Evolutionary conservation across 2,888 invertebrate genomes (phyloP).

Genomic region (Lasioglossum zephyrum): DNA sequence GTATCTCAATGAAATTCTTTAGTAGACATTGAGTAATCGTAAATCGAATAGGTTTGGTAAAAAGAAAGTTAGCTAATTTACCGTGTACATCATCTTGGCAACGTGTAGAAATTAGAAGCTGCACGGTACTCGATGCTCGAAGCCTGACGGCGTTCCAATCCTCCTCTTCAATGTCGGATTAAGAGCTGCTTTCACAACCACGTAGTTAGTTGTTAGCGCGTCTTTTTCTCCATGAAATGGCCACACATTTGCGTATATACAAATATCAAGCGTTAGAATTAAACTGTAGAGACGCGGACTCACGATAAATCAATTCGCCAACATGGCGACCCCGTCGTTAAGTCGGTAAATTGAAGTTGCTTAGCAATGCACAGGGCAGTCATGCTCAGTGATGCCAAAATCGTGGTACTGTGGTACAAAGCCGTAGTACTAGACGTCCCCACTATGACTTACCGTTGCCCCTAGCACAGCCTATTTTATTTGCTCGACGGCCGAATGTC

Average conservation of each 20-base stretch:
- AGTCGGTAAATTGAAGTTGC: slow-evolving; percentile 45
- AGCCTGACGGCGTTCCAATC: slow-evolving; percentile 44
- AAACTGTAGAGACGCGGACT: slow-evolving; percentile 43
- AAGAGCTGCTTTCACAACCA: neutral
- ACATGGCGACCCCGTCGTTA: slow-evolving; percentile 67
- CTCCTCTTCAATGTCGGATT: neutral
- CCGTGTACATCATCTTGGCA: slow-evolving; percentile 85
- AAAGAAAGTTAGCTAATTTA: slow-evolving; percentile 73
- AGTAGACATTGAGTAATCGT: too few relatives aligned
- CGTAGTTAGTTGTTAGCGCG: neutral
- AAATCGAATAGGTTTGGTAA: neutral
- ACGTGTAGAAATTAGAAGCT: slow-evolving; percentile 41
- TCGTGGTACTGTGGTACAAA: too few relatives aligned
- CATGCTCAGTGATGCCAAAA: neutral
- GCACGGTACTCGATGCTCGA: slow-evolving; percentile 28
- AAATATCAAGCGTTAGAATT: slow-evolving; percentile 22
- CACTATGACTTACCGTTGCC: too few relatives aligned
- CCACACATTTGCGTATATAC: slow-evolving; percentile 25
- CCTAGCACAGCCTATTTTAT: too few relatives aligned
- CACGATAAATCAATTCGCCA: slow-evolving; percentile 58
- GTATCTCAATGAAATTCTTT: too few relatives aligned
- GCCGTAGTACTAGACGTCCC: too few relatives aligned
- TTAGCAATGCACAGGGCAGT: slow-evolving; percentile 1
- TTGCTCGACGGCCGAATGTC: too few relatives aligned
- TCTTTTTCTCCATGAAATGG: neutral